Base-by-base conservation (phyloP, 2,113 vertebrate species). In the Seriola rivoliana region DNA sequence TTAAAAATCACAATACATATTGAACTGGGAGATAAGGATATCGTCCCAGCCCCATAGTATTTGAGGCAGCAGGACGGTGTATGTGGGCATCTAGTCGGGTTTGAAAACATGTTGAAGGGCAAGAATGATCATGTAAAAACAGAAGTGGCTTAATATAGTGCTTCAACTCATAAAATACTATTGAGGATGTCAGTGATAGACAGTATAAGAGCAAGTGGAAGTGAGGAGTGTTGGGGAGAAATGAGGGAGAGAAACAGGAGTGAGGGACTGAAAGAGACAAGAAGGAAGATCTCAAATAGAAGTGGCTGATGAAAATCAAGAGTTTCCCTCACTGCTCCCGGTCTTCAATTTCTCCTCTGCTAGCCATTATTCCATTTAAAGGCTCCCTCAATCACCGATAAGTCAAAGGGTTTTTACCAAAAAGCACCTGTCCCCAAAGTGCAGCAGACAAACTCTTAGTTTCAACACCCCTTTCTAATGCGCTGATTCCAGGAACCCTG, bases 391-490 rank as follows among this genome's bases (percentile, higher is more conserved):
- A 76, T 78, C 75, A 81, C 38, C 5, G 8, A 62, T 44, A 57
- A 50, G 54, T 68, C 42, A 11, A 21, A 38, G 4, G 8, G 23
- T 72, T 81, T 40, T 58, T 23, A 90, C 63, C 84, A 55, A 57
- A 82, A 81, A 63, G 71, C 90, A 92, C 90, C 90, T 91, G 87
- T 75, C 84, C 71, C 72, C 42, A 29, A 55, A 59, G 71, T 42
- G 4, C 57, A 19, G 65, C 69, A 57, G 52, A 74, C 67, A 73
- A 78, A 81, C 32, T 21, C 73, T 58, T 64, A 10, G 1, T 66
- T 81, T 85, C 89, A 82, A 78, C 79, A 76, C 83, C 66, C 50
- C 13, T 2, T 23, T 46, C 72, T 80, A 66, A 82, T 66, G 60
- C 62, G 64, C 12, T 42, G 80, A 75, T 84, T 90, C 85, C 85